Evolutionary conservation across 1,140 invertebrate genomes (phyloP), one percentile per base, ranked within the genome.

Genomic region (Drosophila bocqueti): DNA sequence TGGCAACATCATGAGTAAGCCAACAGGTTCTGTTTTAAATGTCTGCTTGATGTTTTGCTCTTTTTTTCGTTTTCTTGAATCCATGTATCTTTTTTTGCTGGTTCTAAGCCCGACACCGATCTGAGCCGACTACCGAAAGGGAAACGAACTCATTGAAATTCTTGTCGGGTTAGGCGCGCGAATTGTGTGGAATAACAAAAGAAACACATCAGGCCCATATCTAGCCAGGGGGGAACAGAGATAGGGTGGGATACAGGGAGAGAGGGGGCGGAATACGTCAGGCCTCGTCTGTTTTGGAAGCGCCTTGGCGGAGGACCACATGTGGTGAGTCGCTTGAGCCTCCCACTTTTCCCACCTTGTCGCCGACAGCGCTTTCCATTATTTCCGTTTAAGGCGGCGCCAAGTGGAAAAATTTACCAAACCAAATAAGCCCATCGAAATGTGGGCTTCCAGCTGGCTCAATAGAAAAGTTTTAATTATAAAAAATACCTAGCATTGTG

Each of bases 111-210:
- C 54, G 54, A 42, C 54, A 57, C 54, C 54, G 54, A 57, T 57
- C 61, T 55, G 61, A 64, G 34, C 40, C 47, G 76, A 71, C 84
- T 81, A 83, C 84, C 81, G 84, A 89, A 89, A 89, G 85, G 84
- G 85, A 89, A 89, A 90, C 85, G 85, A 89, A 89, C 84, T 89
- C 85, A 90, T 89, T 89, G 85, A 90, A 89, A 89, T 89, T 89
- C 84, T 76, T 79, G 66, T 76, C 85, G 79, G 83, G 81, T 74
- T 78, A 61, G 74, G 66, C 49, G 69, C 74, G 81, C 84, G 81
- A 84, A 89, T 84, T 81, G 81, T 79, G 65, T 72, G 66, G 82
- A 78, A 83, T 81, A 81, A 76, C 75, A 87, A 81, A 87, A 68
- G 61, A 87, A 77, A 60, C 43, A 66, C 77, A 79, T 63, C 67